A percentile compares a stretch with the other conserved stretches of the same genome.
Conservation (phyloP, 2,113 vertebrate species). For the Carollia perspicillata region DNA sequence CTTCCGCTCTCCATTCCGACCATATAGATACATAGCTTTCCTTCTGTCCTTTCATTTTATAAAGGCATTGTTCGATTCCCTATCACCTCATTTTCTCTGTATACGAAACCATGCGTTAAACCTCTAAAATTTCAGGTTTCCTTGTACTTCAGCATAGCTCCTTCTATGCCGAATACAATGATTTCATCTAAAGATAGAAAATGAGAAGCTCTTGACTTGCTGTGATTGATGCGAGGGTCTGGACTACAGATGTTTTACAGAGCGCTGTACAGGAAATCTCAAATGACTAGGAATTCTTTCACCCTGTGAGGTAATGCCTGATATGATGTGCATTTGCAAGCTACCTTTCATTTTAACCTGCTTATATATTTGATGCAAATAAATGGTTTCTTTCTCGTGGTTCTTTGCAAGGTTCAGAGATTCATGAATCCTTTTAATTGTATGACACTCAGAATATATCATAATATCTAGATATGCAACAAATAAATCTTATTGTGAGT, state of each 20-base stretch:
- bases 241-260: background rate
- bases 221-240: background rate
- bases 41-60: background rate
- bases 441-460: background rate
- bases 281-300: background rate
- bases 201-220: background rate
- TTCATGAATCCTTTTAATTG: background rate
- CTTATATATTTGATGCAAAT: background rate
- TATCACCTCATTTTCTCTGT: background rate
- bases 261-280: background rate
- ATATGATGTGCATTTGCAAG: background rate
- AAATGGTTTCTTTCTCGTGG: background rate
- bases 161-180: background rate
- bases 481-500: background rate
- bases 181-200: background rate
- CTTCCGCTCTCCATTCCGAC: background rate
- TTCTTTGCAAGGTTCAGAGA: background rate
- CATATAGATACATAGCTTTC: background rate
- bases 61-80: background rate
- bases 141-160: background rate
- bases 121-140: background rate
- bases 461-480: background rate
- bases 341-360: background rate
- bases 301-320: background rate
- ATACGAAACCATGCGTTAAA: background rate